A percentile compares a stretch with the other conserved stretches of the same genome.
phyloP scores from a whole-genome alignment of 2,113 vertebrate genomes.

The Sebastes schlegelii region DNA sequence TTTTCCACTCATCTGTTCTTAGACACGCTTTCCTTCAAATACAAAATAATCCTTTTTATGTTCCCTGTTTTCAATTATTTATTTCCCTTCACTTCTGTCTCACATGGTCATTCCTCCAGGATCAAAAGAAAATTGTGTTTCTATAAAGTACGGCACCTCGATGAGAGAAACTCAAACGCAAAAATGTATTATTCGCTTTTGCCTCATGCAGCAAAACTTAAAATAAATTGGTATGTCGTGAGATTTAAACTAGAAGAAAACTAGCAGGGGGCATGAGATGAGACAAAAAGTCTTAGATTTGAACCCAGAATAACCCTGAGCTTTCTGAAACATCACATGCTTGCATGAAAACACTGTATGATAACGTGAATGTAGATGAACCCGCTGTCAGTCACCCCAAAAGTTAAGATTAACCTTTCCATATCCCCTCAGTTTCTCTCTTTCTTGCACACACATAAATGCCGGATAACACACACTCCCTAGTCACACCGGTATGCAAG shows the following conservation, averaged over 20 bases:
- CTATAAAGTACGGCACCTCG: not conserved
- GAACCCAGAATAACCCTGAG: not conserved
- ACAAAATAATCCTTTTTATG: fast-evolving
- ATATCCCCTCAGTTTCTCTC: not conserved
- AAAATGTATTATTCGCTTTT: not conserved
- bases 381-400: fast-evolving
- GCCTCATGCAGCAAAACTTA: not conserved
- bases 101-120: not conserved
- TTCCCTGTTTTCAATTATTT: not conserved
- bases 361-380: not conserved
- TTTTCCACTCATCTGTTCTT: not conserved
- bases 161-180: not conserved
- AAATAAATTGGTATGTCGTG: not conserved
- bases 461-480: not conserved
- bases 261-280: not conserved
- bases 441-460: not conserved
- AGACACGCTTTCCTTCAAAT: not conserved
- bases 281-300: not conserved
- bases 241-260: not conserved
- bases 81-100: not conserved
- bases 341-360: not conserved
- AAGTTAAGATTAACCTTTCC: not conserved
- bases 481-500: constrained; percentile 33
- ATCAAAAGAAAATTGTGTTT: not conserved
- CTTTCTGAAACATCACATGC: not conserved